These are phyloP conservation scores for Cyanoramphus novaezelandiae DNA, from an alignment of 2,113 vertebrate genomes.

Conservation along the genomic window DNA sequence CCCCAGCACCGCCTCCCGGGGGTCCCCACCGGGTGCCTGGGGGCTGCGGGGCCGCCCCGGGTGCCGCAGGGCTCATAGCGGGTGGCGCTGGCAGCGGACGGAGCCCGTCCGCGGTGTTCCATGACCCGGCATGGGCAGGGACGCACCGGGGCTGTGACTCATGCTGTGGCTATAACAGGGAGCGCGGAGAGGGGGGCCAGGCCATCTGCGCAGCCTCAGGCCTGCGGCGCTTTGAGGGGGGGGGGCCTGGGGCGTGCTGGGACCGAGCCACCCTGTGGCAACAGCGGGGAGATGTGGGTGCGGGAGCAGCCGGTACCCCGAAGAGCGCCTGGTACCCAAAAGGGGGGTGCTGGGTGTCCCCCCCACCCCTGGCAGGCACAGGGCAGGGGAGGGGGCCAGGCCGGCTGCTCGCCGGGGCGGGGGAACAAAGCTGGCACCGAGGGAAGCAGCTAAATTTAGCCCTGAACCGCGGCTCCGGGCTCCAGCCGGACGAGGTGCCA, in stretches of 20 bases:
- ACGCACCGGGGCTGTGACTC: slow-evolving; percentile 31
- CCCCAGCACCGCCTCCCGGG: background rate
- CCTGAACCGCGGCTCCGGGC: slow-evolving; percentile 53
- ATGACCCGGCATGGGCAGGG: slow-evolving; percentile 43
- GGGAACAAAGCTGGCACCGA: slow-evolving; percentile 69
- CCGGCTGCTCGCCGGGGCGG: slow-evolving; percentile 29
- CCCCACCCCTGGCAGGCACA: background rate
- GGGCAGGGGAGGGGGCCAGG: slow-evolving; percentile 16
- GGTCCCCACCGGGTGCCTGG: too few species aligned
- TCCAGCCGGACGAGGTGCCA: slow-evolving; percentile 62
- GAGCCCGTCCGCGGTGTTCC: background rate
- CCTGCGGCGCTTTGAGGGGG: background rate
- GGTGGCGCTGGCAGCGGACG: background rate
- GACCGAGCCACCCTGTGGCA: background rate
- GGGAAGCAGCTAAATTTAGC: slow-evolving; percentile 66
- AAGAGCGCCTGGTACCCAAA: background rate
- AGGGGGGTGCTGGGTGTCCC: background rate
- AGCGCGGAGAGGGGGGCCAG: background rate
- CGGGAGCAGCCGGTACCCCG: fast-evolving
- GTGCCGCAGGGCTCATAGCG: fast-evolving
- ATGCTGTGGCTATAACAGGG: slow-evolving; percentile 35
- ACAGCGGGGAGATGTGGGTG: background rate
- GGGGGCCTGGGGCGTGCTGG: background rate
- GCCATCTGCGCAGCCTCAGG: background rate
- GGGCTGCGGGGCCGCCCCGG: background rate